Base-by-base conservation (phyloP, 2,888 invertebrate species). In the Lamellibrachia satsuma region DNA sequence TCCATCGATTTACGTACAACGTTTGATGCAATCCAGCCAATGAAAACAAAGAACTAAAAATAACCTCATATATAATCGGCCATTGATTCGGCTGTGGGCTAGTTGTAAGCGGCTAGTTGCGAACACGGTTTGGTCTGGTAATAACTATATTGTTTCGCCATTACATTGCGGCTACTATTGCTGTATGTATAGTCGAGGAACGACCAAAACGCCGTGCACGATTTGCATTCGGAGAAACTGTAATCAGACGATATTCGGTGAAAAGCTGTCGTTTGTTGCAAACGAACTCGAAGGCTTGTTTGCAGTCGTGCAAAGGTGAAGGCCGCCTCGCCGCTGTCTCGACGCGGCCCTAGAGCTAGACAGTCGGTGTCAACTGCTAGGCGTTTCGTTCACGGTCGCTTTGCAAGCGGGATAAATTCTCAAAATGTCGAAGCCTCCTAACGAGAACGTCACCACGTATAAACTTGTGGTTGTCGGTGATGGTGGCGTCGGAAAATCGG, bases 401-500 rank as follows among this genome's bases (percentile, higher is more conserved):
- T 75, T 75, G 75, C 75, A 75, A 75, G 75, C 3, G 22, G 22
- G 2, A 75, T 75, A 75, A 3, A 75, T 75, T 75, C 22, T 75
- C n/a, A 75, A 93, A 90, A 93, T 93, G 93, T 93, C 93, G 15
- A 93, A 93, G 90, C 94, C 94, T n/a, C 93, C 94, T 8, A 94
- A 94, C 90, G 96, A 96, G 92, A 97, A 97, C 94, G 95, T 97
- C 92, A 96, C 97, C 39, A 97, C 97, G 4, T 98, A 98, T 96
- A 99, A 98, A 96, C 96, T 99, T 96, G 99, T 99, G 94, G 99
- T 99, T 94, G 98, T 99, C 51, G 99, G 99, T 7, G 98, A 98
- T 97, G 99, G 99, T 94, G 99, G 99, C 94, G 99, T 99, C 93
- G 99, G 99, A 94, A 99, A 99, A 97, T 98, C 98, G 95, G 98